Percentiles rank a stretch among this genome's conserved stretches.
These are phyloP conservation scores for Megaceryle alcyon DNA, from an alignment of 2,797 vertebrate species.

Conservation along the genomic window DNA sequence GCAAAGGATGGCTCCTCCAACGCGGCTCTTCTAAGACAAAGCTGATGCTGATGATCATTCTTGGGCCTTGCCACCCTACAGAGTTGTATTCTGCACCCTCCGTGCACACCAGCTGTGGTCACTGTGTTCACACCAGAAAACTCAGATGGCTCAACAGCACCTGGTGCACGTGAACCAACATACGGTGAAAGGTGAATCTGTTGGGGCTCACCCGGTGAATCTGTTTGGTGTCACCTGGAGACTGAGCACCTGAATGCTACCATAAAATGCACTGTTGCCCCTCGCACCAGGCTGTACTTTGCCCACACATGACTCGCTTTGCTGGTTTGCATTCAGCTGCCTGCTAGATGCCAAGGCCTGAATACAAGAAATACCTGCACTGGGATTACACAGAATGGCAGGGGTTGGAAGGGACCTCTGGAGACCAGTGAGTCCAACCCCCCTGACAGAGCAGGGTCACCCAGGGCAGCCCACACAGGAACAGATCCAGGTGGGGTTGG, in stretches of 20 bases:
- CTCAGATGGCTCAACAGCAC: neutral
- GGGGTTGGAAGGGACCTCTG: too few relatives aligned
- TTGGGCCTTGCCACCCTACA: neutral
- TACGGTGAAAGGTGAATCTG: neutral
- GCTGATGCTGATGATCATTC: neutral
- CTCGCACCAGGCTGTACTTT: neutral
- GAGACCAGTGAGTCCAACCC: too few relatives aligned
- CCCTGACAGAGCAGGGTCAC: too few relatives aligned
- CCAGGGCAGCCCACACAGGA: too few relatives aligned
- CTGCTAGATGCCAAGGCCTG: neutral
- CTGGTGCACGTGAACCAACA: neutral
- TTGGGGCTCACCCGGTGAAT: neutral
- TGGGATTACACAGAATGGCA: neutral
- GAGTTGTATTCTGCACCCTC: neutral
- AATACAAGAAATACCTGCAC: neutral
- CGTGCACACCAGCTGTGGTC: fast-evolving
- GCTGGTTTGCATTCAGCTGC: neutral
- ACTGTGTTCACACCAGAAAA: neutral
- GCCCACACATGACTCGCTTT: fast-evolving
- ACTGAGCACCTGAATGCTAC: neutral
- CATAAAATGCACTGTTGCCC: neutral
- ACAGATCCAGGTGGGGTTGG: too few relatives aligned
- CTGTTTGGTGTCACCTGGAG: neutral
- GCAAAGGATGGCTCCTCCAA: neutral
- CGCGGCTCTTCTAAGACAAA: neutral